Conservation (phyloP, 1,140 invertebrate species). For the Sarcophaga bullata region DNA sequence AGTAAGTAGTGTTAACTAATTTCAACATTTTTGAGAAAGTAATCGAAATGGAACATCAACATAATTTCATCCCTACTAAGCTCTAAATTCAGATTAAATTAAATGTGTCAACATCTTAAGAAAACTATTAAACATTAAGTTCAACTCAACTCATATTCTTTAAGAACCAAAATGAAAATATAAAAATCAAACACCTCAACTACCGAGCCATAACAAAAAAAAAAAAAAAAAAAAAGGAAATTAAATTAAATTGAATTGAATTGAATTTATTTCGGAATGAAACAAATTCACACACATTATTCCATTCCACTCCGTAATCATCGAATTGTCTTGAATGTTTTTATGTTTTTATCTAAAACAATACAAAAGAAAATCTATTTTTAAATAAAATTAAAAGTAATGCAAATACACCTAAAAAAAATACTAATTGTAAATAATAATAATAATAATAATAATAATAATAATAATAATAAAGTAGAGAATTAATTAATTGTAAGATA, state of each 20-base stretch:
- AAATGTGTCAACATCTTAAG: too few relatives aligned
- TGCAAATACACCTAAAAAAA: neutral
- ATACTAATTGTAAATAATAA: neutral
- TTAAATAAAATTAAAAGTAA: neutral
- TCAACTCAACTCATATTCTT: too few relatives aligned
- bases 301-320: slow-evolving; percentile 32
- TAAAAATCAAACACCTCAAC: neutral
- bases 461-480: neutral
- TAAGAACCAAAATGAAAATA: too few relatives aligned
- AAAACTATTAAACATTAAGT: too few relatives aligned
- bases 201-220: slow-evolving; percentile 33
- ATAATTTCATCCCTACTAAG: too few relatives aligned
- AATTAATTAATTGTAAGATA: neutral
- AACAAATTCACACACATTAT: slow-evolving; percentile 16
- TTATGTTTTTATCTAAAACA: too few relatives aligned
- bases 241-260: neutral
- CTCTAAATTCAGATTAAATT: too few relatives aligned
- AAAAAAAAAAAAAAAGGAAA: too few relatives aligned
- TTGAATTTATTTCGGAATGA: neutral
- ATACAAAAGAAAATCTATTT: neutral
- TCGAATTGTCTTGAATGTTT: slow-evolving; percentile 31
- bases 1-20: too few relatives aligned
- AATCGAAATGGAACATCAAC: too few relatives aligned
- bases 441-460: neutral
- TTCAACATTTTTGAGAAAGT: too few relatives aligned